phyloP scores from a whole-genome alignment of 92 coral and sea anemone species.

The Siderastrea radians region DNA sequence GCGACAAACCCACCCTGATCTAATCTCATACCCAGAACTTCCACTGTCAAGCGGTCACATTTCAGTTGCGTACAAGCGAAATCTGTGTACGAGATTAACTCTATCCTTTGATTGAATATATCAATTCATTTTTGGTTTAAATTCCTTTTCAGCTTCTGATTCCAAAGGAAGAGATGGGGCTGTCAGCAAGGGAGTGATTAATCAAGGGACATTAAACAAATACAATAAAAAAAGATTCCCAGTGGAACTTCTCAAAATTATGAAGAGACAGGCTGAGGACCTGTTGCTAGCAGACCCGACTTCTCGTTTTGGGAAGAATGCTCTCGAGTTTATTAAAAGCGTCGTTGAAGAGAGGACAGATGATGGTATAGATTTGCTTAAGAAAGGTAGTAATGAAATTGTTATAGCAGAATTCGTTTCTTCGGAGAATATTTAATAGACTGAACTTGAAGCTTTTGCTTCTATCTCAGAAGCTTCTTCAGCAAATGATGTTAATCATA shows the following conservation, averaged over 20 bases:
- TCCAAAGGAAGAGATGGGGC: slow-evolving; percentile 1
- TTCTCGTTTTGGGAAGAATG: no score
- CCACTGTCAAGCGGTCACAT: no score
- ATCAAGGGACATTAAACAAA: background rate
- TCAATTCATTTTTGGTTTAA: background rate
- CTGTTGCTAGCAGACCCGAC: no score
- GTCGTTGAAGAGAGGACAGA: background rate
- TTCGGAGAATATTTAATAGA: no score
- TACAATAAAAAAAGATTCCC: background rate
- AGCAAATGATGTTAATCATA: no score
- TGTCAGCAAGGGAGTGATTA: background rate
- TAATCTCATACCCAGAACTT: no score
- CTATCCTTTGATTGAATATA: no score
- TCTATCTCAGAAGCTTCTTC: no score
- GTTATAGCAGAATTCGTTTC: no score
- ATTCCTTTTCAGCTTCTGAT: background rate
- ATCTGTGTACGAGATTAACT: background rate
- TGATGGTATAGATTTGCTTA: background rate
- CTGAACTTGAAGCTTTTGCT: no score
- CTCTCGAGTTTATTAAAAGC: background rate
- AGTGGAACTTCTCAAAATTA: background rate
- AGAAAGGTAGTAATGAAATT: background rate
- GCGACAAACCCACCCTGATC: no score
- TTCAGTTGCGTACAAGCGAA: background rate
- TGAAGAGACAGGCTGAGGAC: background rate